A percentile compares a stretch with the other conserved stretches of the same genome.
Evolutionary conservation across 2,113 vertebrate genomes (phyloP).

Genomic region (Cheirogaleus medius): DNA sequence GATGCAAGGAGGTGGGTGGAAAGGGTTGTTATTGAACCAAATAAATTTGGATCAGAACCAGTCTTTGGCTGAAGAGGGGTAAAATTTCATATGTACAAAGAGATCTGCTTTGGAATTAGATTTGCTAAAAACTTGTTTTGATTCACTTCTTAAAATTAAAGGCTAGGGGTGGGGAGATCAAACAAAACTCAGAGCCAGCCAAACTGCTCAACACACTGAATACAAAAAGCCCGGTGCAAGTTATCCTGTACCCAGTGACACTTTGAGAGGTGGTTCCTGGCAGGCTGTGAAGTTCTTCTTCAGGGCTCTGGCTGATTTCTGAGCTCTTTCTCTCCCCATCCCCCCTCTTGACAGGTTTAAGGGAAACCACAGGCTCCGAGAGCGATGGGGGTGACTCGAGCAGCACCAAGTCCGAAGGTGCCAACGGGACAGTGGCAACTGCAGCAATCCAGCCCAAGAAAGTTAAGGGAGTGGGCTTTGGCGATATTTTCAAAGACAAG

Average conservation of each 20-base stretch:
- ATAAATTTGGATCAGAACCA: neutral
- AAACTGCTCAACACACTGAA: neutral
- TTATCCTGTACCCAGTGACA: neutral
- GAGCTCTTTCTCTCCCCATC: conserved; percentile 66
- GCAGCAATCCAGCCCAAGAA: conserved; percentile 96
- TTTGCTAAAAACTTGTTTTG: conserved; percentile 51
- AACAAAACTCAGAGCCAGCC: conserved; percentile 26
- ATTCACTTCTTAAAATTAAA: conserved; percentile 47
- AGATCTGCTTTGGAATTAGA: conserved; percentile 13
- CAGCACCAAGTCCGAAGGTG: conserved; percentile 93
- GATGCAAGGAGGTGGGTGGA: neutral
- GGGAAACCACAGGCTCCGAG: conserved; percentile 96
- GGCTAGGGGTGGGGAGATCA: neutral
- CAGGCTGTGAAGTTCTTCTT: conserved; percentile 27
- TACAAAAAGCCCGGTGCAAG: neutral
- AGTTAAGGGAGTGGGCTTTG: conserved; percentile 96
- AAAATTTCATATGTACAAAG: conserved; percentile 32
- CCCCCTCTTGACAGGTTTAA: conserved; percentile 87
- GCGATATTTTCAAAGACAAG: conserved; percentile 99
- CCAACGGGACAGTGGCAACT: conserved; percentile 85
- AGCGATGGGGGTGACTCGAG: conserved; percentile 94
- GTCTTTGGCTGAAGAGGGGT: neutral
- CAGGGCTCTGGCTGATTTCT: conserved; percentile 4
- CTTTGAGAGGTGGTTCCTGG: neutral
- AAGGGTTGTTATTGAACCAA: neutral